Evolutionary conservation across 2,113 vertebrate genomes (phyloP), one percentile per base, ranked within the genome.

Genomic region (Gallinago media): DNA sequence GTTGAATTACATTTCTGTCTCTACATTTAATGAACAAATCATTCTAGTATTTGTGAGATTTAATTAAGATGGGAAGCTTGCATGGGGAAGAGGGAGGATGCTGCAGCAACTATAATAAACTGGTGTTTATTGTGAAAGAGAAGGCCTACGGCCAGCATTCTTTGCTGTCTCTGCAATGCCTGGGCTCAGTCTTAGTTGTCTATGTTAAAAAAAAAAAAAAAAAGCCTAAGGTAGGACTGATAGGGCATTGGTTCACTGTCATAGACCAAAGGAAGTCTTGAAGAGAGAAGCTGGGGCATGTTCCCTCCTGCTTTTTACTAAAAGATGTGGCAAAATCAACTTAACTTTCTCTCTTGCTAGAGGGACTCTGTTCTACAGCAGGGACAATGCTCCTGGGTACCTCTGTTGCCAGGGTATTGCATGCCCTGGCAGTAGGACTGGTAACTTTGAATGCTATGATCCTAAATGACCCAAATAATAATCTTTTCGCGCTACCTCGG

Each of bases 21-120:
- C 61, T 86, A 55, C 46, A n/a, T 89, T 85, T 85, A 96, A 90
- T 84, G 72, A 95, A 94, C 40, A 92, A 92, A 96, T 79, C 1
- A 2, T 75, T 93, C 34, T 56, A 59, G 9, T 92, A 86, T 91
- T 88, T 92, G 75, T 94, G 72, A 71, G 44, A 68, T 92, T 80
- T 86, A 96, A 78, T 96, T 81, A 88, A 68, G 79, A 65, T 72
- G 44, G 25, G 13, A 42, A 85, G 34, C 67, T 88, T 85, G n/a
- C 16, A 54, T 16, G 7, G 71, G 50, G 13, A 90, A 55, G 38
- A 92, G 23, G 26, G 55, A 94, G 54, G 80, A n/a, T 88, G 66
- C 49, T 70, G 81, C 20, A 62, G 62, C 36, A 71, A 44, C 81
- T 11, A 7, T 44, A 79, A 34, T 22, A 79, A 79, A 66, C 13